Evolutionary conservation across 1,140 invertebrate species (phyloP).

Genomic region (Heterodera schachtii): DNA sequence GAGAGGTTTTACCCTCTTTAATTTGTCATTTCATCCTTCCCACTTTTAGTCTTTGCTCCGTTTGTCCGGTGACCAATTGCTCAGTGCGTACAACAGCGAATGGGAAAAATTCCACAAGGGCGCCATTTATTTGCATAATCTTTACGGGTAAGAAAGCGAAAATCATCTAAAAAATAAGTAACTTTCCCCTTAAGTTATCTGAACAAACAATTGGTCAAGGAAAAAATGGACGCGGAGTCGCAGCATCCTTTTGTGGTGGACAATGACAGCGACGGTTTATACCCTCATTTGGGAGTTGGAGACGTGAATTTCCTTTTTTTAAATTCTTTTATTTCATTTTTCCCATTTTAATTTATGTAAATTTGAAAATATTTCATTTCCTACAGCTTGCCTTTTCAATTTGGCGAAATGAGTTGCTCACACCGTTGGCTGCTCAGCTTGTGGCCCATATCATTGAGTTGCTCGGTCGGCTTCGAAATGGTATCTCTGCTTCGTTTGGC

Average conservation of each 20-base stretch:
- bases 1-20: constrained; percentile 10
- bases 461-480: constrained; percentile 42
- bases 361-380: constrained; percentile 19
- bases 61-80: constrained; percentile 32
- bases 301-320: constrained; percentile 32
- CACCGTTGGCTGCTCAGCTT: constrained; percentile 40
- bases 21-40: neutral
- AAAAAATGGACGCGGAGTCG: constrained; percentile 38
- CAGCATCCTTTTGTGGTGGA: constrained; percentile 35
- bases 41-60: constrained; percentile 11
- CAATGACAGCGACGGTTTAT: constrained; percentile 23
- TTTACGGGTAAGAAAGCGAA: constrained; percentile 48
- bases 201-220: constrained; percentile 56
- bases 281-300: constrained; percentile 45
- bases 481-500: constrained; percentile 23
- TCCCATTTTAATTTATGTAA: constrained; percentile 6
- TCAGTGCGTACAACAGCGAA: constrained; percentile 52
- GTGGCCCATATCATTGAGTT: constrained; percentile 36
- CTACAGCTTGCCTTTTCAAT: constrained; percentile 54
- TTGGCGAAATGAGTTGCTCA: constrained; percentile 52
- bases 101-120: constrained; percentile 51
- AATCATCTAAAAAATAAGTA: neutral
- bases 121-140: constrained; percentile 48
- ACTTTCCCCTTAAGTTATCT: constrained; percentile 46
- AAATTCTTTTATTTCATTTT: too few species aligned